A percentile compares a stretch with the other conserved stretches of the same genome.
phyloP scores from a whole-genome alignment of 2,888 invertebrate genomes.

The Congeria kusceri region DNA sequence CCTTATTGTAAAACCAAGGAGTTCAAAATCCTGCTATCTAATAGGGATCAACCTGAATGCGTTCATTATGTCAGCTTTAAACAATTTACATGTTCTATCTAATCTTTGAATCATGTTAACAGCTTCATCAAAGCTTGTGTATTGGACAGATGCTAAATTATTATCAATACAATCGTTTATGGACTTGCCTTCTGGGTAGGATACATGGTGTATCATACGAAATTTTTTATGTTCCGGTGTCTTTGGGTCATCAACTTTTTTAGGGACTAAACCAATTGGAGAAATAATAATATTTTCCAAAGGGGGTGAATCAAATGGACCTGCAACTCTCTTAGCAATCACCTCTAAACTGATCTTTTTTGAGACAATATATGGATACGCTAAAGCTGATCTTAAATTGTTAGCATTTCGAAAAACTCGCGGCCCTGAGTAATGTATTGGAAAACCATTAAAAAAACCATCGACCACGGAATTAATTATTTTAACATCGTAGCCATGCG shows the following conservation, averaged over 20 bases:
- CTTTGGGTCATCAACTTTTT: conserved; percentile 39
- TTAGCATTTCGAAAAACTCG: too few species aligned
- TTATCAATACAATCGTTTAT: conserved; percentile 48
- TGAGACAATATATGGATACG: too few species aligned
- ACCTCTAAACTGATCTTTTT: conserved; percentile 9
- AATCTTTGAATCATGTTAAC: conserved; percentile 38
- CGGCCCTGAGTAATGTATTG: too few species aligned
- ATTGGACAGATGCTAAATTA: conserved; percentile 42
- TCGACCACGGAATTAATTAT: too few species aligned
- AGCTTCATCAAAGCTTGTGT: conserved; percentile 54
- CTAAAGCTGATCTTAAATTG: too few species aligned
- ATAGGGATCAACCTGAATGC: conserved; percentile 45
- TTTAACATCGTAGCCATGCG: too few species aligned
- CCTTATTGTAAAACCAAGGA: conserved; percentile 43
- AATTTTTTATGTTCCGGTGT: too few species aligned
- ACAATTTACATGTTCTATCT: conserved; percentile 30
- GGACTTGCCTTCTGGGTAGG: conserved; percentile 34
- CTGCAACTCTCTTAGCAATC: conserved; percentile 11
- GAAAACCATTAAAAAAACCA: too few species aligned
- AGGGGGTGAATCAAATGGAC: conserved; percentile 29
- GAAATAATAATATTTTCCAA: conserved; percentile 27
- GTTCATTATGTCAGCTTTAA: conserved; percentile 41
- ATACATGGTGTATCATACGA: conserved; percentile 47
- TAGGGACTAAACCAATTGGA: conserved; percentile 41
- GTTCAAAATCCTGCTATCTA: conserved; percentile 35